phyloP scores from a whole-genome alignment of 2,797 vertebrate genomes.

The Acomys russatus region DNA sequence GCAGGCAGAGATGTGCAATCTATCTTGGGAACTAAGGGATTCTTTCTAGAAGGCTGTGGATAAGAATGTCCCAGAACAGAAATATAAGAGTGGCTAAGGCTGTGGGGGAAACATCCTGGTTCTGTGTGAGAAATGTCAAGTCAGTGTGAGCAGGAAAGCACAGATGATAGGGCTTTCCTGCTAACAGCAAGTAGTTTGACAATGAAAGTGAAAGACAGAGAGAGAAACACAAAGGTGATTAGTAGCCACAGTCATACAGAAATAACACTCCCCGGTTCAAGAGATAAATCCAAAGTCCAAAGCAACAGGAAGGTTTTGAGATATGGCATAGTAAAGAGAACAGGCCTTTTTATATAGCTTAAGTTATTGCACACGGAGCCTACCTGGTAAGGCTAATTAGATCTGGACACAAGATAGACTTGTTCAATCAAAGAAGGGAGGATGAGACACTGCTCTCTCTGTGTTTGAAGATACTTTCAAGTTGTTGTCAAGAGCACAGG shows the following conservation, averaged over 20 bases:
- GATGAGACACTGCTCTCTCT: background rate
- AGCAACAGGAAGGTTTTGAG: background rate
- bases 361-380: background rate
- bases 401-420: background rate
- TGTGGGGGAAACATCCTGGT: background rate
- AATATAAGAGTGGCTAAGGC: background rate
- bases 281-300: background rate
- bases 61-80: background rate
- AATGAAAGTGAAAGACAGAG: background rate
- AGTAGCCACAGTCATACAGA: background rate
- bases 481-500: conserved; percentile 31
- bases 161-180: rapidly evolving
- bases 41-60: background rate
- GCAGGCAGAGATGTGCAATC: background rate
- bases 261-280: background rate
- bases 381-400: background rate
- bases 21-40: background rate
- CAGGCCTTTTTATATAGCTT: background rate
- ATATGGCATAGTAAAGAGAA: background rate
- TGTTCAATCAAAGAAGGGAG: background rate
- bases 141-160: background rate
- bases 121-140: background rate
- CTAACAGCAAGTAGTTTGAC: background rate
- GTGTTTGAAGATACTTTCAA: background rate
- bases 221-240: background rate